Conservation (phyloP, 2,888 invertebrate species). For the Unio pictorum region DNA sequence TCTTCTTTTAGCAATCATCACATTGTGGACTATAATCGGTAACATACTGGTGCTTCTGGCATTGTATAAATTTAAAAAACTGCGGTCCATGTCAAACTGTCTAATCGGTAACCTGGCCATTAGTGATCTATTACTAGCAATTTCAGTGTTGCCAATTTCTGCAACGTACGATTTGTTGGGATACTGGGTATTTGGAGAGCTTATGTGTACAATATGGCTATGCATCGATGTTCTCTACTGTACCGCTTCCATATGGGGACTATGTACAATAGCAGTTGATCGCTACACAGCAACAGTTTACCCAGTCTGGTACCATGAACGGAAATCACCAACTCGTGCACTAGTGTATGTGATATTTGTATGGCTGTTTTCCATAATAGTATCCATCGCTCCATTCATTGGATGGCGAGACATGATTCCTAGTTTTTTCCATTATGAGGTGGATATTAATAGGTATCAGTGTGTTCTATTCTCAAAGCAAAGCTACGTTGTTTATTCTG, state of each 20-base stretch:
- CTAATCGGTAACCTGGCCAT: constrained; percentile 71
- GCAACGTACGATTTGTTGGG: constrained; percentile 67
- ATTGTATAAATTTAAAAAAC: constrained; percentile 60
- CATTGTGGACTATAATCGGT: constrained; percentile 67
- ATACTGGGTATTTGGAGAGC: constrained; percentile 69
- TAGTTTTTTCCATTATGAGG: constrained; percentile 54
- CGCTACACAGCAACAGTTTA: constrained; percentile 71
- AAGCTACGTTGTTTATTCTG: constrained; percentile 70
- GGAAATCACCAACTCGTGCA: constrained; percentile 63
- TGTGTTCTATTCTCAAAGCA: constrained; percentile 68
- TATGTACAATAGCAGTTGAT: constrained; percentile 71
- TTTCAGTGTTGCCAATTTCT: constrained; percentile 70
- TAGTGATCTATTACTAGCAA: constrained; percentile 69
- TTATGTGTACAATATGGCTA: constrained; percentile 67
- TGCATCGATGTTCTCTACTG: constrained; percentile 70
- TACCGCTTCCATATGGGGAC: constrained; percentile 72
- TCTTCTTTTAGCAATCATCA: constrained; percentile 60
- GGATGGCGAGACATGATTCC: constrained; percentile 65
- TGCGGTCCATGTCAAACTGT: constrained; percentile 71
- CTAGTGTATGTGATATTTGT: constrained; percentile 67
- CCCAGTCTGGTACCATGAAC: constrained; percentile 70
- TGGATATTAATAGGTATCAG: constrained; percentile 50
- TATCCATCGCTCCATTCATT: constrained; percentile 69
- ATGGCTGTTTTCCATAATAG: constrained; percentile 70
- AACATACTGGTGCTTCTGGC: constrained; percentile 68